Evolutionary conservation across 2,888 invertebrate species (phyloP).

Genomic region (Harpalus rubripes): DNA sequence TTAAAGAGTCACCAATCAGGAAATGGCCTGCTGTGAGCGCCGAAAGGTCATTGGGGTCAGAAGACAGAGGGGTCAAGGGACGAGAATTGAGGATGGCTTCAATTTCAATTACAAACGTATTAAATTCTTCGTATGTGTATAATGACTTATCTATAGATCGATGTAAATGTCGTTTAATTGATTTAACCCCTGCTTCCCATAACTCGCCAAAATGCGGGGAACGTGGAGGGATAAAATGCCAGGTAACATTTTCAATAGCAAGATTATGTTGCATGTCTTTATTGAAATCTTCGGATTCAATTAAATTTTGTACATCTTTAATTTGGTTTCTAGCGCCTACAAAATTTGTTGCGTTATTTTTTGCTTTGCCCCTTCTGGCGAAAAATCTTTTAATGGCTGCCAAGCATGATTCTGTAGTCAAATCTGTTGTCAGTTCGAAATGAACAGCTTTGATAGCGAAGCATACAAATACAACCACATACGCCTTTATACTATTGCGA

Average conservation of each 20-base stretch:
- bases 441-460: slow-evolving; percentile 38
- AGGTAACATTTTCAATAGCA: slow-evolving; percentile 7
- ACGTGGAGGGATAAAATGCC: slow-evolving; percentile 66
- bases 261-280: background rate
- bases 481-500: slow-evolving; percentile 56
- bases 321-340: slow-evolving; percentile 52
- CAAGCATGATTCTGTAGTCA: slow-evolving; percentile 33
- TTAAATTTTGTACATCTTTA: background rate
- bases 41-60: slow-evolving; percentile 18
- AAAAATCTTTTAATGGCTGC: slow-evolving; percentile 64
- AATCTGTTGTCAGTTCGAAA: slow-evolving; percentile 34
- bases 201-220: slow-evolving; percentile 62
- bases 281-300: slow-evolving; percentile 24
- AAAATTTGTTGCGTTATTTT: slow-evolving; percentile 67
- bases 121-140: slow-evolving; percentile 55
- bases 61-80: slow-evolving; percentile 50
- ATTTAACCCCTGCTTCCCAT: slow-evolving; percentile 52
- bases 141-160: slow-evolving; percentile 45
- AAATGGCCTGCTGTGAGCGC: slow-evolving; percentile 65
- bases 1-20: slow-evolving; percentile 47
- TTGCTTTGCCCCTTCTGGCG: slow-evolving; percentile 51
- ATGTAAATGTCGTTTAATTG: slow-evolving; percentile 53
- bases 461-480: slow-evolving; percentile 36
- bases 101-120: slow-evolving; percentile 49
- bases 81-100: slow-evolving; percentile 23